These are phyloP conservation scores for Drosophila dunni DNA, from an alignment of 1,140 invertebrate species.

Conservation along the genomic window DNA sequence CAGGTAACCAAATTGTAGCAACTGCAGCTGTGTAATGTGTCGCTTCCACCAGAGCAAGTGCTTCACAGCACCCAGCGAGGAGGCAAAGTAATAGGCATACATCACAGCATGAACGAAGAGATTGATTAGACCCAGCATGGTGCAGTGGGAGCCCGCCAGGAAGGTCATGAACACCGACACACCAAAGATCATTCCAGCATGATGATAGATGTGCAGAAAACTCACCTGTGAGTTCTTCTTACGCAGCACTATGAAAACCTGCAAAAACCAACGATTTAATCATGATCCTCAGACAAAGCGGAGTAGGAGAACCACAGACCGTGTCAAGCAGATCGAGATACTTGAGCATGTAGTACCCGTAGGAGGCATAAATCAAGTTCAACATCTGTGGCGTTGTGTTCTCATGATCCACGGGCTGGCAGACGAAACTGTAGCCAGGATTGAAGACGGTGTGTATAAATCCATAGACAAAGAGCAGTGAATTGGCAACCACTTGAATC, in stretches of 20 bases:
- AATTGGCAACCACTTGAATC: constrained; percentile 89
- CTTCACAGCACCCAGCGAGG: constrained; percentile 54
- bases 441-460: constrained; percentile 83
- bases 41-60: constrained; percentile 85
- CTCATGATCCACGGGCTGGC: constrained; percentile 87
- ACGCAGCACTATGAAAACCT: constrained; percentile 91
- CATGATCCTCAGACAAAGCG: too few relatives aligned
- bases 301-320: constrained; percentile 76
- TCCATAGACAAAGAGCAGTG: constrained; percentile 87
- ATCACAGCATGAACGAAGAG: constrained; percentile 77
- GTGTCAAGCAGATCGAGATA: constrained; percentile 87
- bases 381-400: constrained; percentile 85
- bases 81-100: constrained; percentile 76
- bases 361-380: constrained; percentile 87
- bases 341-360: constrained; percentile 86
- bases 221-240: constrained; percentile 93
- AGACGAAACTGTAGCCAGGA: constrained; percentile 87
- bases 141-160: constrained; percentile 85
- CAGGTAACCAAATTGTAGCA: constrained; percentile 86
- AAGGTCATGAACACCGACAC: constrained; percentile 86
- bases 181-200: constrained; percentile 89
- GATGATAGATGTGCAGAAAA: constrained; percentile 94
- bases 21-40: constrained; percentile 73
- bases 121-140: constrained; percentile 75
- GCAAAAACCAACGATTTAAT: background rate